Evolutionary conservation across 2,797 vertebrate species (phyloP).

Genomic region (Halcyon smyrnensis): DNA sequence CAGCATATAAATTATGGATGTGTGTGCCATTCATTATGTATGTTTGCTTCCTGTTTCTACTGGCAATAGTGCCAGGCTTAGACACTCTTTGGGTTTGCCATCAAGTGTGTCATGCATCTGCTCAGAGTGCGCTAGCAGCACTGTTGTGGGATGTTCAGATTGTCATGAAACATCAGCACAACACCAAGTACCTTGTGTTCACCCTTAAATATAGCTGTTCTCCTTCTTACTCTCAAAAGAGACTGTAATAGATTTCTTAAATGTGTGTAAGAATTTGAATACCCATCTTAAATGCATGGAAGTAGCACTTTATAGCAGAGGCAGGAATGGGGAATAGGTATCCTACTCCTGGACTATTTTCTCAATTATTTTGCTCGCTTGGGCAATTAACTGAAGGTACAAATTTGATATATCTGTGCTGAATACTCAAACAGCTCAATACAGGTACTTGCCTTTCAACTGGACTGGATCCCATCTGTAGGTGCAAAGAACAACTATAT

Average conservation of each 20-base stretch:
- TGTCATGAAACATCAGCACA: background rate
- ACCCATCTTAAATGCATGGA: background rate
- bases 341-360: background rate
- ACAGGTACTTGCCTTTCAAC: background rate
- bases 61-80: background rate
- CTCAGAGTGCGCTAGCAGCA: background rate
- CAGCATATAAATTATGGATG: background rate
- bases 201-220: background rate
- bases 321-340: background rate
- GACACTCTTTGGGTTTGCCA: background rate
- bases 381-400: background rate
- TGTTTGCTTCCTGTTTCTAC: background rate
- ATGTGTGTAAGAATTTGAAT: background rate
- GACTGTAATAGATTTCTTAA: background rate
- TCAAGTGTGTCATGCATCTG: background rate
- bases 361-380: background rate
- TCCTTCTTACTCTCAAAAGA: background rate
- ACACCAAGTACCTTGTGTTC: background rate
- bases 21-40: background rate
- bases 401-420: background rate
- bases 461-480: background rate
- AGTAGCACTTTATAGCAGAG: background rate
- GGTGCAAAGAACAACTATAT: background rate
- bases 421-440: background rate
- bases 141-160: background rate